These are phyloP conservation scores for Tragulus kanchil DNA, from an alignment of 2,113 vertebrate species.

Conservation along the genomic window DNA sequence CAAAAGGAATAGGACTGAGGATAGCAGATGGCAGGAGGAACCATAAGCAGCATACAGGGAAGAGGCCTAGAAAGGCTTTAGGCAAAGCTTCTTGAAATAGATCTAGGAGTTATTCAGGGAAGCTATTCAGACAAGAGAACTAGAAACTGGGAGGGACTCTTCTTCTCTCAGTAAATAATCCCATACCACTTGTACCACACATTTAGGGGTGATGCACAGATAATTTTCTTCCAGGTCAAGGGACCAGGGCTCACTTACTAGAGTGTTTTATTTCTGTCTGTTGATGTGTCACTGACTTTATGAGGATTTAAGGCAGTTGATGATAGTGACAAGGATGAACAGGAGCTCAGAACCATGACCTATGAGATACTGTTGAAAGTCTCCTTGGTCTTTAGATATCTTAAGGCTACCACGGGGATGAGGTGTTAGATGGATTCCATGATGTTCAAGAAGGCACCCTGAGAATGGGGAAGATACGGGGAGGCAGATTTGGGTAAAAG, in stretches of 20 bases:
- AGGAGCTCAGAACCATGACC: neutral
- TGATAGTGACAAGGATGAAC: neutral
- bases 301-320: conserved; percentile 10
- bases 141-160: neutral
- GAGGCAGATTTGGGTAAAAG: conserved; percentile 2
- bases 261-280: neutral
- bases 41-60: neutral
- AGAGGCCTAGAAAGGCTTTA: neutral
- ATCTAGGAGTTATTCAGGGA: neutral
- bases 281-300: neutral
- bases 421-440: neutral
- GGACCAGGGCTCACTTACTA: too few relatives aligned
- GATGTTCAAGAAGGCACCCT: neutral
- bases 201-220: too few relatives aligned
- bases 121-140: neutral
- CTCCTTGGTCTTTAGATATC: conserved; percentile 4
- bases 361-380: conserved; percentile 18
- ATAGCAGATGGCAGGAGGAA: neutral
- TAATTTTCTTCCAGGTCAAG: too few relatives aligned
- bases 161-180: neutral
- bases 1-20: neutral
- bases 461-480: neutral
- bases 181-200: too few relatives aligned
- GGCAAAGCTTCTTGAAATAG: neutral
- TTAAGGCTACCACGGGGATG: neutral